Base-by-base conservation (phyloP, 2,797 vertebrate genomes). In the Carduelis carduelis region DNA sequence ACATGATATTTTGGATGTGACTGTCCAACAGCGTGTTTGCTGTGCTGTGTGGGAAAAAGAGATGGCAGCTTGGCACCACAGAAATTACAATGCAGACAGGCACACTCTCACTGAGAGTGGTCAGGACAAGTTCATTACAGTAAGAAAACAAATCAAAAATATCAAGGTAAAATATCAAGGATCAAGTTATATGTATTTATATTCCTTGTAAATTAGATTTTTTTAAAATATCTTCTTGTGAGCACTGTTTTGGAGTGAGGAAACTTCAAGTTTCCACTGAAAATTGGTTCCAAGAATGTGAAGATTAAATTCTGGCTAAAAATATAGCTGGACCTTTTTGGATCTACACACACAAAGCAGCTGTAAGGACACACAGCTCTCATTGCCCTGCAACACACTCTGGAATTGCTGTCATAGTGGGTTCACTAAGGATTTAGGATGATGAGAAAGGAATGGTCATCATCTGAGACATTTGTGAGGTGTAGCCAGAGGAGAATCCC, bases 1-100 rank as follows among this genome's bases (percentile, higher is more conserved):
- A 98, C 97, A 98, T 90, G 92, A 59, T 96, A 96, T 96, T 96
- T 89, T 91, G 82, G 93, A 70, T 91, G 79, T 94, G 78, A 95
- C 87, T 96, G 92, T 86, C 56, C 88, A 94, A 83, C 53, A 35
- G 81, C 91, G 84, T 93, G 53, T 96, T 95, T 96, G 89, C 68
- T 91, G 4, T 78, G 82, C 64, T 81, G 53, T 57, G 49, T 30
- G 70, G 71, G 68, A 81, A 77, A 66, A 84, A 88, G 95, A 93
- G 92, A 87, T 89, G 89, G 80, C 55, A 87, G 65, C 82, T 94
- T 97, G 92, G 89, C 79, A 89, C 26, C 76, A 27, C 30, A 71
- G 81, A 71, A 84, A 49, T 83, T 27, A 32, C 50, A 28, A 1
- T 52, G 30, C 6, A 4, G n/a, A 70, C 27, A 21, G 35, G 19